A percentile compares a stretch with the other conserved stretches of the same genome.
phyloP scores from a whole-genome alignment of 2,888 invertebrate species.

The Chloroclysta siterata region DNA sequence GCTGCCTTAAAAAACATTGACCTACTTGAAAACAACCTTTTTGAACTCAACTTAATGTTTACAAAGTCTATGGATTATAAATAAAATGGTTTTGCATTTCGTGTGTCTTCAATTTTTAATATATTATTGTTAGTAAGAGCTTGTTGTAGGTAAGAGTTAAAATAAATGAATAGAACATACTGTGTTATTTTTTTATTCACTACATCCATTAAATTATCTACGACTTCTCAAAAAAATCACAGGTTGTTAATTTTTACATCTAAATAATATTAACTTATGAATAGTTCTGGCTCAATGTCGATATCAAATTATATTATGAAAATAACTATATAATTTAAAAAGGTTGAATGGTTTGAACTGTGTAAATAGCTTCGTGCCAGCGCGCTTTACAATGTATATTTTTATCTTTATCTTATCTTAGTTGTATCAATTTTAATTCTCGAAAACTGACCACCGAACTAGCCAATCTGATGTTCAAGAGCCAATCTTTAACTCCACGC shows the following conservation, averaged over 20 bases:
- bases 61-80: too few relatives aligned
- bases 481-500: not conserved
- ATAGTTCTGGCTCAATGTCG: not conserved
- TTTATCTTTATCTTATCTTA: too few relatives aligned
- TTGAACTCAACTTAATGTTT: too few relatives aligned
- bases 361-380: too few relatives aligned
- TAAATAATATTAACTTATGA: constrained; percentile 6
- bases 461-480: too few relatives aligned
- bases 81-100: too few relatives aligned
- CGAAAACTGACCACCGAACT: too few relatives aligned
- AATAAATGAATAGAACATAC: constrained; percentile 17
- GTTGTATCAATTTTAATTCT: too few relatives aligned
- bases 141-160: not conserved
- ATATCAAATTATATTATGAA: not conserved
- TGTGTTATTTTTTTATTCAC: constrained; percentile 31
- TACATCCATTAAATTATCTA: constrained; percentile 43
- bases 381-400: too few relatives aligned
- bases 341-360: not conserved
- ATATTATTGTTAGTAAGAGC: not conserved
- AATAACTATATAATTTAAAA: not conserved
- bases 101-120: too few relatives aligned
- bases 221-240: constrained; percentile 63
- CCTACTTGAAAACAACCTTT: too few relatives aligned
- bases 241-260: constrained; percentile 64
- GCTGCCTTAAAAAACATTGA: too few relatives aligned